These are phyloP conservation scores for Platanista minor DNA, from an alignment of 2,113 vertebrate species.

Conservation along the genomic window DNA sequence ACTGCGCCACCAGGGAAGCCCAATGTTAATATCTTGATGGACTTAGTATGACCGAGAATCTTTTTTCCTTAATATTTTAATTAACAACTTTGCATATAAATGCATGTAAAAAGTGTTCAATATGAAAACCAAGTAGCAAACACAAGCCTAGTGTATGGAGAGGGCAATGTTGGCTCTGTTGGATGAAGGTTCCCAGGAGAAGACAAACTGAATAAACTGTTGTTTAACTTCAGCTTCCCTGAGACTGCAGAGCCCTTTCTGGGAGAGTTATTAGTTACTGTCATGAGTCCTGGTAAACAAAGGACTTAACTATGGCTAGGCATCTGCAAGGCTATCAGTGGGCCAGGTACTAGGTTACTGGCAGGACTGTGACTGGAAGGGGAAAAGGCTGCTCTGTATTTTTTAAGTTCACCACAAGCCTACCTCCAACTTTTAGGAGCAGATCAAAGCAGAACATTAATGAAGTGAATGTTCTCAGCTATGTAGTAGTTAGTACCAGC, in stretches of 20 bases:
- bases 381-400: not conserved
- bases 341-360: not conserved
- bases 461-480: not conserved
- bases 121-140: not conserved
- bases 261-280: not conserved
- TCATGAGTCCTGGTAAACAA: not conserved
- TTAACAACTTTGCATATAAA: not conserved
- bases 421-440: not conserved
- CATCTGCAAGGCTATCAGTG: not conserved
- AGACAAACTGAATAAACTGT: not conserved
- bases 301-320: not conserved
- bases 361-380: not conserved
- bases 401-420: not conserved
- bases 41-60: not conserved
- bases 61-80: not conserved
- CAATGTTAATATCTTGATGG: not conserved
- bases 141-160: not conserved
- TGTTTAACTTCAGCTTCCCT: not conserved
- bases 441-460: not conserved
- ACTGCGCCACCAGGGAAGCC: too few species aligned
- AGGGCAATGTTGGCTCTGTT: not conserved
- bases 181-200: not conserved
- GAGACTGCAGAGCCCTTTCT: not conserved
- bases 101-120: constrained; percentile 11
- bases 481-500: not conserved